Evolutionary conservation across 2,797 vertebrate genomes (phyloP).

Genomic region (Notamacropus eugenii): DNA sequence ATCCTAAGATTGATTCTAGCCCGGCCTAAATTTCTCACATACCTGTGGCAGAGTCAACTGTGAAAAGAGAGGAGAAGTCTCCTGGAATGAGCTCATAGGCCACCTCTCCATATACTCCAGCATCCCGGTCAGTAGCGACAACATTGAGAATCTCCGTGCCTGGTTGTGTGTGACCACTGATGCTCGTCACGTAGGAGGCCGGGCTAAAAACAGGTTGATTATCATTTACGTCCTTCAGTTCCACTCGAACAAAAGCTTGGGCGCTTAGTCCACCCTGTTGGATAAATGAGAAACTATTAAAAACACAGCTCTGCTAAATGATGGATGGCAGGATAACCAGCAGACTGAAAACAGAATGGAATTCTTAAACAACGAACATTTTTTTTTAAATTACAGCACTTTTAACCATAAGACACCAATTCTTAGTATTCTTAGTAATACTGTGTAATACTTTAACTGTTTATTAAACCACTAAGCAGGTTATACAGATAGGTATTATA

Average conservation of each 20-base stretch:
- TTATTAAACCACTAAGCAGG: slow-evolving; percentile 9
- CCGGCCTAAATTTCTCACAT: slow-evolving; percentile 50
- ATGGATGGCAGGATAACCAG: background rate
- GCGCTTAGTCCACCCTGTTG: slow-evolving; percentile 93
- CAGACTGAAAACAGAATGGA: slow-evolving; percentile 39
- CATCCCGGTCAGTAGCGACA: slow-evolving; percentile 91
- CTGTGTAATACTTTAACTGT: background rate
- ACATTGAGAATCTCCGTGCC: slow-evolving; percentile 91
- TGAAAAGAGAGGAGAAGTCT: slow-evolving; percentile 89
- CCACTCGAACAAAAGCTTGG: slow-evolving; percentile 93
- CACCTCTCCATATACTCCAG: slow-evolving; percentile 88
- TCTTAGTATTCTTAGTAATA: background rate
- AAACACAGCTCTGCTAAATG: background rate
- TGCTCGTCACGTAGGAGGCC: slow-evolving; percentile 87
- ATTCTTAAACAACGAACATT: background rate
- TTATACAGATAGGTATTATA: background rate
- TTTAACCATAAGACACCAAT: background rate
- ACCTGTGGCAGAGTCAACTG: slow-evolving; percentile 92
- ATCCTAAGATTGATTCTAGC: background rate
- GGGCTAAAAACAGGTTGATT: slow-evolving; percentile 92
- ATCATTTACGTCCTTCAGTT: slow-evolving; percentile 94
- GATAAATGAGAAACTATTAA: slow-evolving; percentile 60
- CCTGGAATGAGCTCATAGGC: slow-evolving; percentile 89
- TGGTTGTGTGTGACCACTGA: slow-evolving; percentile 90
- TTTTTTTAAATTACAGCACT: background rate